A percentile compares a stretch with the other conserved stretches of the same genome.
Evolutionary conservation across 1,140 invertebrate species (phyloP).

Genomic region (Lepidurus couesii): DNA sequence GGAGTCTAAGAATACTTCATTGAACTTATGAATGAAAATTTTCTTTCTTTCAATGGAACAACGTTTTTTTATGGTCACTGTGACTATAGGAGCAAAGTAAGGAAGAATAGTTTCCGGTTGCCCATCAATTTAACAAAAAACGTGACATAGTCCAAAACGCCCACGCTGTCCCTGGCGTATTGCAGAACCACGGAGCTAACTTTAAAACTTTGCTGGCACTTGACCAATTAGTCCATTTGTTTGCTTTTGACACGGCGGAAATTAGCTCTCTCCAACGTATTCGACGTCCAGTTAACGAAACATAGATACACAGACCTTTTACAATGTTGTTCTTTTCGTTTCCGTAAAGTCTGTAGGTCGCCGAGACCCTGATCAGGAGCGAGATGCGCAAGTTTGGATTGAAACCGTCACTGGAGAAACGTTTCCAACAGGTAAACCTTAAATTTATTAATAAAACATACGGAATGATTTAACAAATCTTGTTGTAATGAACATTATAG

Average conservation of each 20-base stretch:
- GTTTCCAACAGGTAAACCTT: constrained; percentile 58
- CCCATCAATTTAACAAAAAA: no score
- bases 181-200: neutral
- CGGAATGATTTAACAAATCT: neutral
- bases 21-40: neutral
- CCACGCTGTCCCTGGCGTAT: neutral
- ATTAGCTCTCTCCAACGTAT: neutral
- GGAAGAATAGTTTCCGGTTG: no score
- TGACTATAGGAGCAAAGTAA: no score
- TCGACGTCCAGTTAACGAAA: neutral
- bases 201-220: neutral
- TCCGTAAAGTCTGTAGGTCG: constrained; percentile 72
- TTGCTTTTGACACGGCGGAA: neutral
- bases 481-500: constrained; percentile 27
- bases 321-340: neutral
- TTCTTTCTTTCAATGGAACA: neutral
- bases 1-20: neutral
- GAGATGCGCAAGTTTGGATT: constrained; percentile 85
- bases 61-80: neutral
- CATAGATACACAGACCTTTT: neutral
- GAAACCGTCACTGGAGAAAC: constrained; percentile 76
- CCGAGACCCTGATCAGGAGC: constrained; percentile 79
- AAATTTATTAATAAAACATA: neutral
- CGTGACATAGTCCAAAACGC: neutral
- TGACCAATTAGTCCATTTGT: neutral